A percentile compares a stretch with the other conserved stretches of the same genome.
These are phyloP conservation scores for Fragum sueziense DNA, from an alignment of 2,888 invertebrate genomes.

Conservation along the genomic window DNA sequence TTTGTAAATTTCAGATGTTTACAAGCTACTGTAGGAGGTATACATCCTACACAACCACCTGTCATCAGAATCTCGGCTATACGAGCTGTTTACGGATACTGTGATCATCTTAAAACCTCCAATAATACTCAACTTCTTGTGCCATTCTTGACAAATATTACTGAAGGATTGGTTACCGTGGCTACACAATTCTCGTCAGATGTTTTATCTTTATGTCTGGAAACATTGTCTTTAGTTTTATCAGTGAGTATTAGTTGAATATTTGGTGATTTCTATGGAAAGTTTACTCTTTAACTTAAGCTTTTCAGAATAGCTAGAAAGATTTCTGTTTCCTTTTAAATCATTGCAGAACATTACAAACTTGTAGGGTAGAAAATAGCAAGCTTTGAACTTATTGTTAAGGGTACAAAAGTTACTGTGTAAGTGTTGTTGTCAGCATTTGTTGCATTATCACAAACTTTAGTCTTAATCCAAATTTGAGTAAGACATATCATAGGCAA, in stretches of 20 bases:
- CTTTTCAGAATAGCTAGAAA: too few species aligned
- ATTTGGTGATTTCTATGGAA: too few species aligned
- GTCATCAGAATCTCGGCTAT: conserved; percentile 85
- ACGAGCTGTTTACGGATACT: conserved; percentile 84
- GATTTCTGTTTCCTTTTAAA: too few species aligned
- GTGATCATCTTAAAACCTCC: conserved; percentile 84
- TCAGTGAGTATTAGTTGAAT: conserved; percentile 83
- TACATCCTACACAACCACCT: conserved; percentile 84
- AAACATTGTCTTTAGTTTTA: conserved; percentile 84
- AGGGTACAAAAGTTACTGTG: too few species aligned
- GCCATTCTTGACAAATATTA: conserved; percentile 84
- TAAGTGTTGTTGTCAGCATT: too few species aligned
- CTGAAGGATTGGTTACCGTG: conserved; percentile 85
- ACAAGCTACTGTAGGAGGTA: conserved; percentile 85
- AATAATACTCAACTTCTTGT: conserved; percentile 82
- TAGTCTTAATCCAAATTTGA: too few species aligned
- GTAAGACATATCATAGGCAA: too few species aligned
- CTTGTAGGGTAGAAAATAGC: too few species aligned
- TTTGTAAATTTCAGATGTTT: conserved; percentile 81
- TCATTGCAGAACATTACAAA: too few species aligned
- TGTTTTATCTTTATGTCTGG: conserved; percentile 84
- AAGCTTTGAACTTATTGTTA: too few species aligned
- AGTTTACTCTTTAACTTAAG: too few species aligned
- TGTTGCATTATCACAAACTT: too few species aligned
- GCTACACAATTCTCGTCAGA: conserved; percentile 84